A percentile compares a stretch with the other conserved stretches of the same genome.
Conservation (phyloP, 2,113 vertebrate genomes). For the Tonatia bakeri region DNA sequence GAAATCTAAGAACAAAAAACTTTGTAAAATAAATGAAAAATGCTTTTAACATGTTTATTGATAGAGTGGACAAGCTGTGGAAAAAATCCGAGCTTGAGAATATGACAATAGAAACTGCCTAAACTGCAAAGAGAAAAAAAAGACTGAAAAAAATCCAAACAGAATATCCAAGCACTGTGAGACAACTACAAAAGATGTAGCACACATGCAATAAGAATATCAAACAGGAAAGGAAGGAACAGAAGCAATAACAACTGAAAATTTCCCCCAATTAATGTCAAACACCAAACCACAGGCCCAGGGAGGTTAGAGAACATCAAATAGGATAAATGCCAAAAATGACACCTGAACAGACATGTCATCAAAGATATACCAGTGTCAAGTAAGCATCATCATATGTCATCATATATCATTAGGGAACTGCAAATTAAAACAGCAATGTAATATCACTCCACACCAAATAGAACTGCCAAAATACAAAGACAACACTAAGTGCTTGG, state of each 20-base stretch:
- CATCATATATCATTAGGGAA: neutral
- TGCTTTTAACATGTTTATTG: neutral
- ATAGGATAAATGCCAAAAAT: neutral
- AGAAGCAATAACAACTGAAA: conserved; percentile 6
- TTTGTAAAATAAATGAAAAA: neutral
- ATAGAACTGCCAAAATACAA: neutral
- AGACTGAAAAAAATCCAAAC: neutral
- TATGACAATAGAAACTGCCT: neutral
- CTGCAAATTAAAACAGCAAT: neutral
- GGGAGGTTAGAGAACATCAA: neutral
- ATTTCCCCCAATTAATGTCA: neutral
- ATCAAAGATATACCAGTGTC: neutral
- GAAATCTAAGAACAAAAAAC: neutral
- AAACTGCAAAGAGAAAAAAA: neutral
- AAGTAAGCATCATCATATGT: neutral
- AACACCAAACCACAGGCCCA: neutral
- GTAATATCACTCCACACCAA: neutral
- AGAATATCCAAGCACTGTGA: neutral
- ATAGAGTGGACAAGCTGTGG: neutral
- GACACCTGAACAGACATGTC: neutral
- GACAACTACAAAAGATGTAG: neutral
- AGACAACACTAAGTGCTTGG: neutral
- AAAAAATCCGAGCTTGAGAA: neutral
- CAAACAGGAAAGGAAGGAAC: neutral
- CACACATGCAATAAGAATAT: neutral